Evolutionary conservation across 2,113 vertebrate species (phyloP).

Genomic region (Sakesphorus luctuosus): DNA sequence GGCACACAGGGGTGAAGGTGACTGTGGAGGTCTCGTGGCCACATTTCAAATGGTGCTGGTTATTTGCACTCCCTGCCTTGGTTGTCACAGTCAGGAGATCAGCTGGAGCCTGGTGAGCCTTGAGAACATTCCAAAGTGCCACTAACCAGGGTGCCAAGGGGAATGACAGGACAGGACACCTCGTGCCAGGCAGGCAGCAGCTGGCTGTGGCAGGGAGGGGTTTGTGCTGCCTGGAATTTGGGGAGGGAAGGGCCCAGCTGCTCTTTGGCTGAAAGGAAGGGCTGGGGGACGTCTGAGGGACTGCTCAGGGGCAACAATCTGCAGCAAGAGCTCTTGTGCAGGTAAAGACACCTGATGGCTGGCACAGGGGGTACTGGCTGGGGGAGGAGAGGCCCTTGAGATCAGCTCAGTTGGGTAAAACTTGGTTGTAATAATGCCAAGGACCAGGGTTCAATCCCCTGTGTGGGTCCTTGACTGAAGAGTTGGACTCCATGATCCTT

Average conservation of each 20-base stretch:
- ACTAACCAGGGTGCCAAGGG: background rate
- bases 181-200: background rate
- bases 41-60: background rate
- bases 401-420: too few species aligned
- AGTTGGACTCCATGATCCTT: too few species aligned
- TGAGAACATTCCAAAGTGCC: background rate
- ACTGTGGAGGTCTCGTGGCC: background rate
- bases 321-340: background rate
- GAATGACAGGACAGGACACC: background rate
- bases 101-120: background rate
- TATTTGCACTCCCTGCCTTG: background rate
- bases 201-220: background rate
- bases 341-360: background rate
- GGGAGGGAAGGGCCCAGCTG: background rate
- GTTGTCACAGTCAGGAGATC: background rate
- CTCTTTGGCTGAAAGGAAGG: background rate
- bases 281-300: background rate
- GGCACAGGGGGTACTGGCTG: background rate
- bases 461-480: too few species aligned
- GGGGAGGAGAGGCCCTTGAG: too few species aligned
- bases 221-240: background rate
- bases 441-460: too few species aligned
- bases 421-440: too few species aligned
- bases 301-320: background rate
- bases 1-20: too few species aligned